A percentile compares a stretch with the other conserved stretches of the same genome.
Conservation (phyloP, 2,888 invertebrate genomes). For the Fragum whitleyi region DNA sequence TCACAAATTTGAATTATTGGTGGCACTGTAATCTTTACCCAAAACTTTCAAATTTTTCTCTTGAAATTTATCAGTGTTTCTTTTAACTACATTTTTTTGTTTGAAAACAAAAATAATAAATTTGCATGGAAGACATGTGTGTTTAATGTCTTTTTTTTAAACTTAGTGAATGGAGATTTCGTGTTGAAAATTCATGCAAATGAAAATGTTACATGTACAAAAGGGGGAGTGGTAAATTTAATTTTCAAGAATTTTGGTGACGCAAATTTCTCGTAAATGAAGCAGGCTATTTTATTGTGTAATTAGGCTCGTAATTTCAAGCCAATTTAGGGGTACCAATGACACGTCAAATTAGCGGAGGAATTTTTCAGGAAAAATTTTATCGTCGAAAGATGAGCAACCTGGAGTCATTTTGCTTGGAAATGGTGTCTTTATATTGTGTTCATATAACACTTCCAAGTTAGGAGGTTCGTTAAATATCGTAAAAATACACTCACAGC, state of each 20-base stretch:
- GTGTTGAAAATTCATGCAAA: too few relatives aligned
- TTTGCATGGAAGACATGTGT: too few relatives aligned
- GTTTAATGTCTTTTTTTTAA: too few relatives aligned
- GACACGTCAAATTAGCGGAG: conserved; percentile 24
- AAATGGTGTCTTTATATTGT: conserved; percentile 1
- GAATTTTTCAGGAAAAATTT: conserved; percentile 18
- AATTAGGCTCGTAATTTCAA: conserved; percentile 24
- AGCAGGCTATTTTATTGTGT: conserved; percentile 31
- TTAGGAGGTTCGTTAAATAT: neutral
- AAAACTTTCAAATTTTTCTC: neutral
- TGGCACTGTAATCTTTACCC: neutral
- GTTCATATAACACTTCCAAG: conserved; percentile 18
- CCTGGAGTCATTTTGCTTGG: neutral
- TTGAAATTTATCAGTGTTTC: too few relatives aligned
- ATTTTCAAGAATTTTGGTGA: neutral
- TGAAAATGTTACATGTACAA: neutral
- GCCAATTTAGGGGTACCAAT: conserved; percentile 16
- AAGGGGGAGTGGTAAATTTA: neutral
- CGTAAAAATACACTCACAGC: neutral
- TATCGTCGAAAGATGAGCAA: neutral
- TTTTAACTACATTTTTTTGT: neutral
- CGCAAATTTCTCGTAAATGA: conserved; percentile 15
- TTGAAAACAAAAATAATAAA: neutral
- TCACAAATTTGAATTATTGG: neutral
- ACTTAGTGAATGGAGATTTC: too few relatives aligned